Percentiles rank a stretch among this genome's conserved stretches.
These are phyloP conservation scores for Aldabrachelys gigantea DNA, from an alignment of 2,113 vertebrate genomes.

Conservation along the genomic window DNA sequence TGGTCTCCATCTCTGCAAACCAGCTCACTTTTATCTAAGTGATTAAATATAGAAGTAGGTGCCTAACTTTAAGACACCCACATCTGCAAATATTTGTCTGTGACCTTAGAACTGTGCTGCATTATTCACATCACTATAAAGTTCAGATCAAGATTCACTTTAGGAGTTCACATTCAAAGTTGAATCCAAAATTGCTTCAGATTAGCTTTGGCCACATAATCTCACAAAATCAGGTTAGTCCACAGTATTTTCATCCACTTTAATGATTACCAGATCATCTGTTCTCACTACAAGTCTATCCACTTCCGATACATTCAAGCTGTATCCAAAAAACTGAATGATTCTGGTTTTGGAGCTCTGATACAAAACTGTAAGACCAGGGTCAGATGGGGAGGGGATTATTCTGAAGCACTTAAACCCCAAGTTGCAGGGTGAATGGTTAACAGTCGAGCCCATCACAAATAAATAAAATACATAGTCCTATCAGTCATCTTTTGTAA, in stretches of 20 bases:
- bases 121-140: neutral
- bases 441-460: neutral
- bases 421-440: neutral
- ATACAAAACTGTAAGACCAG: neutral
- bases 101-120: neutral
- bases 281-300: neutral
- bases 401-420: neutral
- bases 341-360: neutral
- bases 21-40: neutral
- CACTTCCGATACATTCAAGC: neutral
- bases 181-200: neutral
- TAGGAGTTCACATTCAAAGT: neutral
- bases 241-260: neutral
- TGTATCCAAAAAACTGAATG: neutral
- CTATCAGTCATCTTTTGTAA: neutral
- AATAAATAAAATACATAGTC: neutral
- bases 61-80: fast-evolving
- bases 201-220: neutral
- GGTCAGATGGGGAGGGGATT: neutral
- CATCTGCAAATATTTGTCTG: neutral
- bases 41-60: neutral
- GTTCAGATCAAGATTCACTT: neutral
- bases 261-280: neutral
- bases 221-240: neutral
- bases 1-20: neutral